Evolutionary conservation across 2,888 invertebrate species (phyloP), one percentile per base, ranked within the genome.

Genomic region (Ferrisia virgata): DNA sequence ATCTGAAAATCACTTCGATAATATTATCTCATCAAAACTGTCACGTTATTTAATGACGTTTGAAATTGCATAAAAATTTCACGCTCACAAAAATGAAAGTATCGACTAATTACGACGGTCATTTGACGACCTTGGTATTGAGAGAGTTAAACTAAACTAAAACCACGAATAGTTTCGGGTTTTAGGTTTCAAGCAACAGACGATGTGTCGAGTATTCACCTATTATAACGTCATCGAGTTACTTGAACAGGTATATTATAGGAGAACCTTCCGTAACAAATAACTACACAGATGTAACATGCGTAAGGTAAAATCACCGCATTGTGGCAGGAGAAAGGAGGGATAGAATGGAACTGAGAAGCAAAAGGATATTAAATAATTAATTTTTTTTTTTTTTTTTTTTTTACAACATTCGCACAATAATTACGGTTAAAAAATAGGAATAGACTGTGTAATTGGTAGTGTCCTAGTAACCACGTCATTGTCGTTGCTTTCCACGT

Each of bases 401-500:
- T n/a, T n/a, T n/a, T n/a, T n/a, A n/a, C n/a, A n/a, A 18, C 72
- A 76, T 76, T 76, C 72, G 72, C 36, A 18, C 72, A 36, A 76
- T 76, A 76, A 76, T 76, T 76, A 36, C 72, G 36, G 72, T 76
- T 64, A 76, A 18, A n/a, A 36, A 18, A 76, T 76, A 76, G 18
- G 72, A 28, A 64, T 15, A 64, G 64, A 28, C 64, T 64, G 64
- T 28, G 64, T 76, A 76, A 76, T 76, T 76, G 72, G 36, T 36
- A 36, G 36, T 76, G 72, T 76, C 72, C 72, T 36, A 76, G 72
- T 76, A 76, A 36, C 18, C 31, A 76, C 72, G 72, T 76, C 36
- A 76, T 76, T 76, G 72, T 76, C 72, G 72, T 76, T 76, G 36
- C 72, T 76, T 76, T 76, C 36, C 72, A 76, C 72, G 72, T 76